These are phyloP conservation scores for Chascanopsetta lugubris DNA, from an alignment of 2,113 vertebrate genomes.

Conservation along the genomic window DNA sequence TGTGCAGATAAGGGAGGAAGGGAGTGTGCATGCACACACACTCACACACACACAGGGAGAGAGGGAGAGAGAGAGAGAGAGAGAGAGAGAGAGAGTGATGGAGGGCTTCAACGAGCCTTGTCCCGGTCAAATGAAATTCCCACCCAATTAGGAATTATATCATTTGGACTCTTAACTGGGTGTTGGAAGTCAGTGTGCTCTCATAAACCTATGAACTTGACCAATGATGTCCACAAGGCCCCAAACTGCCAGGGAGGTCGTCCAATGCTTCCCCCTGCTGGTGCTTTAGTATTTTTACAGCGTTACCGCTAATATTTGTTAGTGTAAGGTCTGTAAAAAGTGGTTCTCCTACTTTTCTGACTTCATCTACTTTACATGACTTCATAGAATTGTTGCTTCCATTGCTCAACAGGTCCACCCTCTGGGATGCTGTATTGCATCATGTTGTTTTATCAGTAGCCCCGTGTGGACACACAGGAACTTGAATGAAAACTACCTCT, in stretches of 20 bases:
- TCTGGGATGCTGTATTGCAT: too few species aligned
- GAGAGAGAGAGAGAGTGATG: slow-evolving; percentile 14
- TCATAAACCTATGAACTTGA: slow-evolving; percentile 26
- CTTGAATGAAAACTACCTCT: too few species aligned
- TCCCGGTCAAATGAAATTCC: slow-evolving; percentile 42
- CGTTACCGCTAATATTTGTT: neutral
- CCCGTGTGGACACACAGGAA: too few species aligned
- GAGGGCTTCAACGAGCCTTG: slow-evolving; percentile 20
- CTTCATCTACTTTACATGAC: too few species aligned
- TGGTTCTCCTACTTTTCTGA: neutral
- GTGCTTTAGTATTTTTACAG: neutral
- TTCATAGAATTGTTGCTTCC: too few species aligned
- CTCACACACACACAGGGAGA: neutral
- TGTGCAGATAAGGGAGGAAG: slow-evolving; percentile 29
- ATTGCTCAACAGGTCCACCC: too few species aligned
- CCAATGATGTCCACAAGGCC: slow-evolving; percentile 52
- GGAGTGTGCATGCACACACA: neutral
- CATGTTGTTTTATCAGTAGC: too few species aligned
- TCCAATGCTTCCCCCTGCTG: slow-evolving; percentile 43
- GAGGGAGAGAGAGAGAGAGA: neutral
- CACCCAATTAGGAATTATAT: slow-evolving; percentile 46
- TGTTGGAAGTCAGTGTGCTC: neutral
- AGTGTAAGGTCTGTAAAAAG: neutral
- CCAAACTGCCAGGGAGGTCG: neutral
- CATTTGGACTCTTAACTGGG: slow-evolving; percentile 26